Evolutionary conservation across 2,113 vertebrate species (phyloP).

Genomic region (Dromas ardeola): DNA sequence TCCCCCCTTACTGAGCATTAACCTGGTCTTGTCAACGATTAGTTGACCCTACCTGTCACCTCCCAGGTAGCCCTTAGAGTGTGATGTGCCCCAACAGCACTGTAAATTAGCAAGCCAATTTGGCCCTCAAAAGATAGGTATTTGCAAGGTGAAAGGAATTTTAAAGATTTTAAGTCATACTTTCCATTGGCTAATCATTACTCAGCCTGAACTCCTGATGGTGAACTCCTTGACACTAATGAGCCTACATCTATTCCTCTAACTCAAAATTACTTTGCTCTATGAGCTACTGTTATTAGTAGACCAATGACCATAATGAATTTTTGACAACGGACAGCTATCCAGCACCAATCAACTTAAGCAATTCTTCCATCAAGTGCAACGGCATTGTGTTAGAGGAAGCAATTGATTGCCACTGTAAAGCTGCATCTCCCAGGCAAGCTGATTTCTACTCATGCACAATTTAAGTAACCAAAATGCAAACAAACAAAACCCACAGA

Average conservation of each 20-base stretch:
- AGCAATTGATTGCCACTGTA: slow-evolving; percentile 40
- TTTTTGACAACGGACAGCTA: slow-evolving; percentile 42
- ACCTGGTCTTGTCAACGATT: not conserved
- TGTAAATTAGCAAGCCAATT: not conserved
- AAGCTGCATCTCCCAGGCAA: not conserved
- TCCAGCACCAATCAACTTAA: slow-evolving; percentile 47
- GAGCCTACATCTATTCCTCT: slow-evolving; percentile 28
- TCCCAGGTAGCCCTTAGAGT: not conserved
- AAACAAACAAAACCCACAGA: not conserved
- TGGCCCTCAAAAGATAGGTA: not conserved
- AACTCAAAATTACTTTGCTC: slow-evolving; percentile 39
- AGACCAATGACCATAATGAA: slow-evolving; percentile 29
- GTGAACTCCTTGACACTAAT: slow-evolving; percentile 54
- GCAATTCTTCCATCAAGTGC: not conserved
- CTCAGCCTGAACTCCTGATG: slow-evolving; percentile 23
- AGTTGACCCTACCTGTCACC: not conserved
- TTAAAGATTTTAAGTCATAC: not conserved
- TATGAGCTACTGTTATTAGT: slow-evolving; percentile 32
- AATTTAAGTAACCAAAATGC: not conserved
- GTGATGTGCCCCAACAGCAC: not conserved
- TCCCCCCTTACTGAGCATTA: not conserved
- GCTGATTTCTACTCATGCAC: not conserved
- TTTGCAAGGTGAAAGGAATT: not conserved
- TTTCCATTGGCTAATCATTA: slow-evolving; percentile 29
- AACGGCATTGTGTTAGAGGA: slow-evolving; percentile 40